Evolutionary conservation across 2,888 invertebrate genomes (phyloP).

Genomic region (Pandemis corylana): DNA sequence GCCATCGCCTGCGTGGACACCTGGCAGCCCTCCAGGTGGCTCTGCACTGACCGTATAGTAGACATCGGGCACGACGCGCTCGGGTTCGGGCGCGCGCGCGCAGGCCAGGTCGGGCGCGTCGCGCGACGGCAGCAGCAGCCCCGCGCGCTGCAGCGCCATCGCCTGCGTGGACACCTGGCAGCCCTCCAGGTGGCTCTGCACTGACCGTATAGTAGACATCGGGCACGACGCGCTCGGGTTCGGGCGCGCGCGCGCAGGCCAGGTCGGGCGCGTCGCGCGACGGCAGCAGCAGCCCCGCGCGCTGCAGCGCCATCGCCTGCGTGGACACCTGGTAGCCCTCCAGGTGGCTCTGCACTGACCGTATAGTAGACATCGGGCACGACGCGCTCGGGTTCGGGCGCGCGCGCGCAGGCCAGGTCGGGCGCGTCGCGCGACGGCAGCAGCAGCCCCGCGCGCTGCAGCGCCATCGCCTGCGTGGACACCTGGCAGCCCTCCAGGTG

Average conservation of each 20-base stretch:
- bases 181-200: background rate
- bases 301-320: constrained; percentile 94
- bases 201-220: constrained; percentile 96
- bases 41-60: constrained; percentile 93
- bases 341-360: constrained; percentile 76
- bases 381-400: constrained; percentile 96
- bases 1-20: constrained; percentile 88
- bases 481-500: too few species aligned
- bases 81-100: constrained; percentile 95
- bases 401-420: constrained; percentile 97
- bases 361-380: constrained; percentile 98
- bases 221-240: constrained; percentile 97
- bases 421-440: constrained; percentile 98
- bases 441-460: constrained; percentile 96
- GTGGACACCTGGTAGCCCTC: too few species aligned
- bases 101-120: constrained; percentile 99
- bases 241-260: constrained; percentile 97
- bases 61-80: constrained; percentile 97
- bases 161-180: constrained; percentile 59
- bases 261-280: constrained; percentile 99
- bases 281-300: constrained; percentile 96
- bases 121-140: constrained; percentile 97
- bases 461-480: constrained; percentile 88
- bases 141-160: constrained; percentile 97
- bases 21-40: too few species aligned